Conservation (phyloP, 2,797 vertebrate species). For the Tauraco hartlaubi region DNA sequence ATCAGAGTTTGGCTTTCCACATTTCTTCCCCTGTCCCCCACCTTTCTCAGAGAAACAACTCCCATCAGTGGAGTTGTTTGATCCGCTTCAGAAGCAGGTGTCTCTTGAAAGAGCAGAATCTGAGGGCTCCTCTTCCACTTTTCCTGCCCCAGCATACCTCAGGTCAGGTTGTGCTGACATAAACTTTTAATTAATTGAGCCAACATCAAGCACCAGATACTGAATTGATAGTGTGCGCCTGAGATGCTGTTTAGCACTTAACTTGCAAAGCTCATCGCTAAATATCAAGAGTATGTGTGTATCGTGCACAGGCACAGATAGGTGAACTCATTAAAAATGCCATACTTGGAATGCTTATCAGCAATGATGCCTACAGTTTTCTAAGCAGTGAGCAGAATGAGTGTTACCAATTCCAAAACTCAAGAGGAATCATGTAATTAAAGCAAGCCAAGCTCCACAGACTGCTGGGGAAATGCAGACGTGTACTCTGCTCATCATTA, state of each 20-base stretch:
- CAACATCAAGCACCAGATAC: background rate
- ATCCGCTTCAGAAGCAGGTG: background rate
- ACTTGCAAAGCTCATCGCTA: background rate
- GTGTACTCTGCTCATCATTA: background rate
- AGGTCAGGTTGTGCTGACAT: constrained; percentile 37
- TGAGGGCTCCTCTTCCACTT: background rate
- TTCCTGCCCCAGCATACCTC: background rate
- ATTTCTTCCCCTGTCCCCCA: rapidly evolving
- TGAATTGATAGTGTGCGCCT: background rate
- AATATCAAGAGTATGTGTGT: background rate
- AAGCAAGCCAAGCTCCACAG: background rate
- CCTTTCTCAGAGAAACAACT: background rate
- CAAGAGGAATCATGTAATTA: background rate
- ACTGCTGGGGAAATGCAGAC: background rate
- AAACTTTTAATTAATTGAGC: background rate
- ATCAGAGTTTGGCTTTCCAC: background rate
- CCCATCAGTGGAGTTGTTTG: background rate
- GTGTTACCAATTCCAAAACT: background rate
- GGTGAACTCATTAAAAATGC: background rate
- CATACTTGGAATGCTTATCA: background rate
- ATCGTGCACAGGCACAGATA: background rate
- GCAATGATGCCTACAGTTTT: background rate
- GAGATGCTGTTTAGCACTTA: background rate
- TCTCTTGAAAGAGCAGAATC: background rate
- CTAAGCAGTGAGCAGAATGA: background rate